phyloP scores from a whole-genome alignment of 2,113 vertebrate species.

The Callaeas wilsoni region DNA sequence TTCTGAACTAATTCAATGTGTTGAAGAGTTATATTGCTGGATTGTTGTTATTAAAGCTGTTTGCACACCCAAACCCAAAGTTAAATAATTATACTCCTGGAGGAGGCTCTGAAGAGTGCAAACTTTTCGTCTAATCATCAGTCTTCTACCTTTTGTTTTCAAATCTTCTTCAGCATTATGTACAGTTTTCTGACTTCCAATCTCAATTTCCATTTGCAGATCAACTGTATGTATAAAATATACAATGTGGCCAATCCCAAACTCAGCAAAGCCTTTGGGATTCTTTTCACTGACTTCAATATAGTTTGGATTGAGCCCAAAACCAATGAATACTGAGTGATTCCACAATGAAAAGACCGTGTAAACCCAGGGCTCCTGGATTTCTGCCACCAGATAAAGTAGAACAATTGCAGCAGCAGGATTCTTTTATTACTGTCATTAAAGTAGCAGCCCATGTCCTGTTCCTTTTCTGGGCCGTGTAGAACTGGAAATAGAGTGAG shows the following conservation, averaged over 20 bases:
- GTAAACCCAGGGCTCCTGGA: background rate
- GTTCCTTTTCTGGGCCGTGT: background rate
- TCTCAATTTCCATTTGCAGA: background rate
- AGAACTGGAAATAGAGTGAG: background rate
- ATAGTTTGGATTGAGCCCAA: background rate
- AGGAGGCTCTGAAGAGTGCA: background rate
- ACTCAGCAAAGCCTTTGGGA: background rate
- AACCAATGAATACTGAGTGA: background rate
- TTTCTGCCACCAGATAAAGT: background rate
- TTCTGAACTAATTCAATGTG: background rate
- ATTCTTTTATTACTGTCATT: background rate
- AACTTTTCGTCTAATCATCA: background rate
- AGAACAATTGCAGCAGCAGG: background rate
- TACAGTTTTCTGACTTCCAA: background rate
- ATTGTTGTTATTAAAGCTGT: background rate
- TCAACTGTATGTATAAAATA: background rate
- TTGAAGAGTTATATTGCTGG: background rate
- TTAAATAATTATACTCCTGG: background rate
- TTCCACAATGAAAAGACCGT: background rate
- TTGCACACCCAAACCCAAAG: background rate
- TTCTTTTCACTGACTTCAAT: background rate
- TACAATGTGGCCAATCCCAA: background rate
- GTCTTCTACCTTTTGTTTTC: background rate
- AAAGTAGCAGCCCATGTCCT: background rate
- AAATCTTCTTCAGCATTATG: background rate